Percentiles rank a stretch among this genome's conserved stretches.
phyloP scores from a whole-genome alignment of 1,140 invertebrate species.

The Whitmania pigra region DNA sequence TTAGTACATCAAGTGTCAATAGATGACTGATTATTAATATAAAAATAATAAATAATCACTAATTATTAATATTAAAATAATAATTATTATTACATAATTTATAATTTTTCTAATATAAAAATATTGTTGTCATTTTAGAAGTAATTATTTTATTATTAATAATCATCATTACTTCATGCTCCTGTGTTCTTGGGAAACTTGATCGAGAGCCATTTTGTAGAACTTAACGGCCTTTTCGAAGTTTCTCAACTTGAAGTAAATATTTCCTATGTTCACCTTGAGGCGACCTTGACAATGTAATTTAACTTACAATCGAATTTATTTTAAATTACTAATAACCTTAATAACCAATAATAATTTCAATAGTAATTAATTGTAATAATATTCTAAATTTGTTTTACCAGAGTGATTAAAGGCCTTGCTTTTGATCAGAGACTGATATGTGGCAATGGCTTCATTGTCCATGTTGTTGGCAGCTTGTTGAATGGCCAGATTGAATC shows the following conservation, averaged over 20 bases:
- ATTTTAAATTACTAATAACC: too few relatives aligned
- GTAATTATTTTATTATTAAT: too few relatives aligned
- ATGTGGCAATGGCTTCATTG: slow-evolving; percentile 85
- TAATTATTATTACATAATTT: too few relatives aligned
- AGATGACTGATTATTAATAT: too few relatives aligned
- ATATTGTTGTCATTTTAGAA: too few relatives aligned
- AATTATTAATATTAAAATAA: too few relatives aligned
- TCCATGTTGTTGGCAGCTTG: slow-evolving; percentile 86
- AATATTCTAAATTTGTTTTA: slow-evolving; percentile 32
- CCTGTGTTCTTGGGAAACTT: slow-evolving; percentile 79
- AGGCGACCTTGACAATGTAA: slow-evolving; percentile 53
- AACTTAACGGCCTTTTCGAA: slow-evolving; percentile 91
- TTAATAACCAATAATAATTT: too few relatives aligned
- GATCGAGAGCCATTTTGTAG: slow-evolving; percentile 91
- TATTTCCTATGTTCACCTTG: slow-evolving; percentile 96
- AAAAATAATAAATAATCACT: too few relatives aligned
- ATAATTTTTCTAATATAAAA: too few relatives aligned
- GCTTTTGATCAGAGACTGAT: slow-evolving; percentile 57
- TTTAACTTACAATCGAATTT: too few relatives aligned
- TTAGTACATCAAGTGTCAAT: too few relatives aligned
- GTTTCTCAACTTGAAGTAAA: slow-evolving; percentile 86
- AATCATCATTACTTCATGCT: slow-evolving; percentile 56
- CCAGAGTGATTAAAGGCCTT: slow-evolving; percentile 44
- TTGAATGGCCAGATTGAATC: slow-evolving; percentile 84
- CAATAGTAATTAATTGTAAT: too few relatives aligned